Evolutionary conservation across 2,888 invertebrate genomes (phyloP).

Genomic region (Trachelus tabidus): DNA sequence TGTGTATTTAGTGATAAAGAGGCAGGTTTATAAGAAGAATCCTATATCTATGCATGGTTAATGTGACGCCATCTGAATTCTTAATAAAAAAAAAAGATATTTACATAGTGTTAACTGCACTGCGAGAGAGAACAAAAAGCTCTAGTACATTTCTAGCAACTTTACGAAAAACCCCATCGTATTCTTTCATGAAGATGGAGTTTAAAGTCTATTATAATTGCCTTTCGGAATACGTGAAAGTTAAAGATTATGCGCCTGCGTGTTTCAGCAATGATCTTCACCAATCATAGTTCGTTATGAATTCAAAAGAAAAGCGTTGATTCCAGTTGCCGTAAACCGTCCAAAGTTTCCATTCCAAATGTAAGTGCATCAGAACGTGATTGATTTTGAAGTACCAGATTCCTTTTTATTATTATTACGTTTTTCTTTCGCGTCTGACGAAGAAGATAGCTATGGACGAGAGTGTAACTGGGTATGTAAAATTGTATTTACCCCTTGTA

Average conservation of each 20-base stretch:
- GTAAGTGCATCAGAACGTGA: neutral
- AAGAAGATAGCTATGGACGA: neutral
- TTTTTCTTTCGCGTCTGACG: neutral
- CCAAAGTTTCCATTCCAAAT: neutral
- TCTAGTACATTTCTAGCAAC: neutral
- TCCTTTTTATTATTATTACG: neutral
- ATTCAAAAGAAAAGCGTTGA: slow-evolving; percentile 1
- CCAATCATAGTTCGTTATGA: neutral
- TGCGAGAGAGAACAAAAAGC: too few species aligned
- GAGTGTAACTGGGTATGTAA: neutral
- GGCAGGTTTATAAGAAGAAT: too few species aligned
- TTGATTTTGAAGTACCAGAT: neutral
- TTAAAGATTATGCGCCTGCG: neutral
- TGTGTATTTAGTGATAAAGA: too few species aligned
- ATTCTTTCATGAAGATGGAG: neutral
- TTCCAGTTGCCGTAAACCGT: neutral
- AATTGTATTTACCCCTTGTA: neutral
- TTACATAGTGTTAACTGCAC: too few species aligned
- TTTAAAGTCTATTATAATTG: neutral
- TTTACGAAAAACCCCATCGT: neutral
- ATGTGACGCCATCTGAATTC: too few species aligned
- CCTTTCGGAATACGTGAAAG: neutral
- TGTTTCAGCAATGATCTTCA: neutral
- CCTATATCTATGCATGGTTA: too few species aligned
- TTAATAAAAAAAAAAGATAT: too few species aligned